Conservation (phyloP, 2,797 vertebrate genomes). For the Muscicapa striata region DNA sequence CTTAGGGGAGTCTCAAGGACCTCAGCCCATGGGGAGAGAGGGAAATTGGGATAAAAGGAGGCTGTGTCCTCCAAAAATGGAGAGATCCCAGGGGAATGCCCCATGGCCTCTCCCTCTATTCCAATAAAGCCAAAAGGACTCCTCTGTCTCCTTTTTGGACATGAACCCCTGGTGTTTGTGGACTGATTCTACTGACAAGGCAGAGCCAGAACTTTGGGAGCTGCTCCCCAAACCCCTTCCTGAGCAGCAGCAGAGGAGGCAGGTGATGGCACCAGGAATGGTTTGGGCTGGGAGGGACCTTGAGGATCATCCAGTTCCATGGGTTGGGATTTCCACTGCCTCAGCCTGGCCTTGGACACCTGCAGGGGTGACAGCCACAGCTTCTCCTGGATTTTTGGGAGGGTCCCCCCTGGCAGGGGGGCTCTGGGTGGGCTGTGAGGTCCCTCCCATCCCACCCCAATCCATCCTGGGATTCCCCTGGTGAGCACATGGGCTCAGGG, state of each 20-base stretch:
- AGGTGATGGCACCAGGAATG: background rate
- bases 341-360: background rate
- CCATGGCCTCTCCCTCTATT: no score
- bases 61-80: no score
- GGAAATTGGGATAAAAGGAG: no score
- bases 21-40: no score
- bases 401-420: background rate
- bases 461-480: background rate
- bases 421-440: background rate
- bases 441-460: background rate
- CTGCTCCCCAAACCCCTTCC: background rate
- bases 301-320: background rate
- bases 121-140: no score
- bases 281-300: no score
- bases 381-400: accelerated
- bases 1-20: no score
- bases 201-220: background rate
- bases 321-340: background rate
- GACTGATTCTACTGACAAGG: no score
- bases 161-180: no score
- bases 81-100: no score
- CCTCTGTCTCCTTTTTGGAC: no score
- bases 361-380: background rate
- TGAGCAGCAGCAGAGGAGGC: background rate
- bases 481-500: accelerated